Conservation (phyloP, 2,888 invertebrate species). For the Coleophora deauratella region DNA sequence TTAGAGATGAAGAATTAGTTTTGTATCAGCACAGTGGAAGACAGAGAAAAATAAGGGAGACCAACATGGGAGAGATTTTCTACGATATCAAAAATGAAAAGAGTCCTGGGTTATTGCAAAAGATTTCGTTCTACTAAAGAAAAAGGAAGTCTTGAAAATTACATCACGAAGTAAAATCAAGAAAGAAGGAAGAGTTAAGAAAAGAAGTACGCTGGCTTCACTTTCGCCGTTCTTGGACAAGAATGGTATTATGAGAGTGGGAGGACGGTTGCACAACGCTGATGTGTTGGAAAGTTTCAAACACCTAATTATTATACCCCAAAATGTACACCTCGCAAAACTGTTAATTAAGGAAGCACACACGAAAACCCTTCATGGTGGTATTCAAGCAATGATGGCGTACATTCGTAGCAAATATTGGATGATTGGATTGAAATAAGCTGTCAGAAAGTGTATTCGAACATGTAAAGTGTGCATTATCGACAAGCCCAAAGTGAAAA, state of each 20-base stretch:
- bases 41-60: conserved; percentile 6
- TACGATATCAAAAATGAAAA: conserved; percentile 9
- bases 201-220: background rate
- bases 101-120: conserved; percentile 11
- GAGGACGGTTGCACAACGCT: conserved; percentile 5
- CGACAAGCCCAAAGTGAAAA: background rate
- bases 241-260: conserved; percentile 4
- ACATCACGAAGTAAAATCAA: background rate
- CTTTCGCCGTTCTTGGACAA: conserved; percentile 3
- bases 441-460: background rate
- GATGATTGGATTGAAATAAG: conserved; percentile 5
- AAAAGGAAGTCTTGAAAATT: background rate
- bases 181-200: conserved; percentile 1
- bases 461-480: background rate
- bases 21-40: background rate
- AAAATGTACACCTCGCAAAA: background rate
- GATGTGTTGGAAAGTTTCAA: background rate
- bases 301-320: conserved; percentile 9
- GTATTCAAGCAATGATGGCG: conserved; percentile 7
- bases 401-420: conserved; percentile 10
- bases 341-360: conserved; percentile 1
- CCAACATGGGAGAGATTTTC: conserved; percentile 14
- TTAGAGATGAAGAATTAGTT: background rate
- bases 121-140: conserved; percentile 2
- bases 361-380: conserved; percentile 3